These are phyloP conservation scores for Cyanoliseus patagonus DNA, from an alignment of 2,113 vertebrate genomes.

Conservation along the genomic window DNA sequence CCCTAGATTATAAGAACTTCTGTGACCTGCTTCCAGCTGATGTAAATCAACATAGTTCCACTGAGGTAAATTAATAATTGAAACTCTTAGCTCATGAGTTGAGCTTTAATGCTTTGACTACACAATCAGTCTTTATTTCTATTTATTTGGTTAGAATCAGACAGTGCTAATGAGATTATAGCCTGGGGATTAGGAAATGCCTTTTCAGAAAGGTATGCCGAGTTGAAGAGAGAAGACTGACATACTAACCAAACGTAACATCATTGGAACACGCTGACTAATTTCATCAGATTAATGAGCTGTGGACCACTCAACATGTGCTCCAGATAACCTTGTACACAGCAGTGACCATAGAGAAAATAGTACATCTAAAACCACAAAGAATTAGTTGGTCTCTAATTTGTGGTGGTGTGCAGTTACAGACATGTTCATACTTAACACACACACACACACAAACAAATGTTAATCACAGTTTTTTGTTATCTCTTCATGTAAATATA, in stretches of 20 bases:
- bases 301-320: background rate
- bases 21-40: background rate
- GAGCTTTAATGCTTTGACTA: background rate
- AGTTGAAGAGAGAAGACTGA: background rate
- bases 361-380: background rate
- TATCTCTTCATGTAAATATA: background rate
- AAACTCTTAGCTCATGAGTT: background rate
- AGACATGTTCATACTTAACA: background rate
- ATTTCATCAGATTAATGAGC: conserved; percentile 7
- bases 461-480: background rate
- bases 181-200: conserved; percentile 19
- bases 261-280: background rate
- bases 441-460: background rate
- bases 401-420: background rate
- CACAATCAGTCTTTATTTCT: conserved; percentile 2
- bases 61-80: background rate
- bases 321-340: background rate
- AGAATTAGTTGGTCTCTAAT: background rate
- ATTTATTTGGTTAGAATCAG: conserved; percentile 33
- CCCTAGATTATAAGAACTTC: background rate
- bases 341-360: background rate
- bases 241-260: background rate
- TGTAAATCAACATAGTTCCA: background rate
- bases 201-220: background rate
- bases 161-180: conserved; percentile 18